A percentile compares a stretch with the other conserved stretches of the same genome.
phyloP scores from a whole-genome alignment of 2,113 vertebrate species.

The Trematomus loennbergii region DNA sequence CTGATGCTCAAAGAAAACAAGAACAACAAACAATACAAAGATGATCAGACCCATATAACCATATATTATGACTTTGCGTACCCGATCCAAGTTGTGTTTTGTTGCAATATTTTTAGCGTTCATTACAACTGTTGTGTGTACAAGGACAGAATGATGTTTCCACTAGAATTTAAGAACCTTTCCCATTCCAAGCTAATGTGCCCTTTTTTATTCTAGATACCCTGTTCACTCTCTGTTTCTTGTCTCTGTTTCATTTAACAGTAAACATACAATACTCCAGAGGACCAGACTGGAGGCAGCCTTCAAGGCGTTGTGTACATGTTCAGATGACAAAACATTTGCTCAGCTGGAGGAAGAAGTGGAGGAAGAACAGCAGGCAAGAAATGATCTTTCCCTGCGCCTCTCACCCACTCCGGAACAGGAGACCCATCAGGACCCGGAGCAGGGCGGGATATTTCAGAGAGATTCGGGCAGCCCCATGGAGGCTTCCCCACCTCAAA shows the following conservation, averaged over 20 bases:
- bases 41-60: too few relatives aligned
- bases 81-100: too few relatives aligned
- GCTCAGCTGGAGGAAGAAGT: constrained; percentile 84
- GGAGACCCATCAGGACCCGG: constrained; percentile 40
- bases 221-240: not conserved
- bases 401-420: constrained; percentile 44
- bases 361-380: constrained; percentile 57
- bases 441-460: constrained; percentile 40
- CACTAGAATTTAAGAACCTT: not conserved
- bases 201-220: not conserved
- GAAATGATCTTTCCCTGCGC: constrained; percentile 28
- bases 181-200: not conserved
- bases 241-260: constrained; percentile 31
- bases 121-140: too few relatives aligned
- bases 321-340: constrained; percentile 77
- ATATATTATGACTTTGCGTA: too few relatives aligned
- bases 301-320: constrained; percentile 81
- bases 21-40: too few relatives aligned
- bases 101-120: too few relatives aligned
- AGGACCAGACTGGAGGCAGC: constrained; percentile 79
- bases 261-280: constrained; percentile 40
- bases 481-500: constrained; percentile 61
- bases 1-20: too few relatives aligned
- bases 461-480: constrained; percentile 52
- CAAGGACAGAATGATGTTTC: not conserved